phyloP scores from a whole-genome alignment of 1,140 invertebrate genomes.

The Proales similis region DNA sequence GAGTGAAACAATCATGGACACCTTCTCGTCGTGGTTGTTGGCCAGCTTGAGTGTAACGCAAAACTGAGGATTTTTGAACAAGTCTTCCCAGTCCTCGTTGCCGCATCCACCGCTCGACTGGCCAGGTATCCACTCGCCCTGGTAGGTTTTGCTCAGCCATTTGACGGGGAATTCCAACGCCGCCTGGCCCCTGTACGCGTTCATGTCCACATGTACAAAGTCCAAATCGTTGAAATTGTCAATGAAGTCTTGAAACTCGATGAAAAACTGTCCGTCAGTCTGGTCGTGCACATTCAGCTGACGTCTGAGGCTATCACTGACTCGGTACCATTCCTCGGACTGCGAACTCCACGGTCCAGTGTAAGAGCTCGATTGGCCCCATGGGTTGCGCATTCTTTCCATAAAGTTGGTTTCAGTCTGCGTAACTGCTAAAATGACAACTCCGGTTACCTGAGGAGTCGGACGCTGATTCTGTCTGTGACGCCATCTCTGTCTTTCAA shows the following conservation, averaged over 20 bases:
- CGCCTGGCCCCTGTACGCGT: background rate
- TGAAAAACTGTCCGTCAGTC: constrained; percentile 8
- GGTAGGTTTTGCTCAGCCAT: background rate
- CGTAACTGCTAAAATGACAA: background rate
- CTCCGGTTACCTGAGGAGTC: too few species aligned
- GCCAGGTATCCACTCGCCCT: background rate
- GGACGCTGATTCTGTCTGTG: too few species aligned
- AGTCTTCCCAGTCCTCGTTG: background rate
- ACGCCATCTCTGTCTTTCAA: background rate
- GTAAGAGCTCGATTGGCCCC: constrained; percentile 7
- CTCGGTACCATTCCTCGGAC: background rate
- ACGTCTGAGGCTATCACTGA: background rate
- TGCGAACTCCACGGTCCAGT: background rate
- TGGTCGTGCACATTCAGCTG: background rate
- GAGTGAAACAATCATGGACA: background rate
- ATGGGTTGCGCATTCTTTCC: constrained; percentile 8
- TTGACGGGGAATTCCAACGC: background rate
- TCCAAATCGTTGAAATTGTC: background rate
- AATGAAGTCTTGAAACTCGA: background rate
- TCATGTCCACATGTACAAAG: constrained; percentile 4
- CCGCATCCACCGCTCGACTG: constrained; percentile 5
- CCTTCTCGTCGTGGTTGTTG: too few species aligned
- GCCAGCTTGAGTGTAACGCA: background rate
- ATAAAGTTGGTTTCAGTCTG: too few species aligned
- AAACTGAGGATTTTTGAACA: background rate